Conservation (phyloP, 2,888 invertebrate genomes). For the Ennomos erosarius region DNA sequence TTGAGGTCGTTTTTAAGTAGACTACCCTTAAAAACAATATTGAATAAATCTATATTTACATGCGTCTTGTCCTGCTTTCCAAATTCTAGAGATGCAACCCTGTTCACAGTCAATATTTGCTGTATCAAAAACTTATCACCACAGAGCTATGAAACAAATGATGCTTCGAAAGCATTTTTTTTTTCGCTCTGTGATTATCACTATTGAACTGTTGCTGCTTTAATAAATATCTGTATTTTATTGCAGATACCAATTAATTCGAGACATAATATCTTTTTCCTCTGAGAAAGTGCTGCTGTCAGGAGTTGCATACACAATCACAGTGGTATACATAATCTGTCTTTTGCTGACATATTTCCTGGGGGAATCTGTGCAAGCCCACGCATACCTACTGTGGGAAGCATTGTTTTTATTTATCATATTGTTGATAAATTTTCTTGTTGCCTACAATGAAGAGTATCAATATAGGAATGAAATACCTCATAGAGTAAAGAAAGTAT, state of each 20-base stretch:
- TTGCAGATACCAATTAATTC: conserved; percentile 68
- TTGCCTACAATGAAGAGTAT: conserved; percentile 79
- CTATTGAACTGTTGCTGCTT: too few species aligned
- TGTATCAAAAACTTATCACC: too few species aligned
- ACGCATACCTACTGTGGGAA: conserved; percentile 73
- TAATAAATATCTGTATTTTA: neutral
- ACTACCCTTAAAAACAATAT: too few species aligned
- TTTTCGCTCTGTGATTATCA: too few species aligned
- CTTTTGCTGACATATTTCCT: conserved; percentile 72
- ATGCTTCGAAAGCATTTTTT: too few species aligned
- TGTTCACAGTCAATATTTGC: too few species aligned
- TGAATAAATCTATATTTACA: too few species aligned
- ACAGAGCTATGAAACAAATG: too few species aligned
- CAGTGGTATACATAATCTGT: conserved; percentile 69
- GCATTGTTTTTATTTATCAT: conserved; percentile 74
- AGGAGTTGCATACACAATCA: conserved; percentile 76
- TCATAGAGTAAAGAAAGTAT: conserved; percentile 75
- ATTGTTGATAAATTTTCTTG: conserved; percentile 71
- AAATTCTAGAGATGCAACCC: too few species aligned
- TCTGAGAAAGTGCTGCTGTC: conserved; percentile 77
- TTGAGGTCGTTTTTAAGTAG: too few species aligned
- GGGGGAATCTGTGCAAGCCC: conserved; percentile 72
- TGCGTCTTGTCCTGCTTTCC: too few species aligned
- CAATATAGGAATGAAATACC: conserved; percentile 84
- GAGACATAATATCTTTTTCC: conserved; percentile 76